These are phyloP conservation scores for Campylomormyrus numenius DNA, from an alignment of 2,113 vertebrate genomes.

Conservation along the genomic window DNA sequence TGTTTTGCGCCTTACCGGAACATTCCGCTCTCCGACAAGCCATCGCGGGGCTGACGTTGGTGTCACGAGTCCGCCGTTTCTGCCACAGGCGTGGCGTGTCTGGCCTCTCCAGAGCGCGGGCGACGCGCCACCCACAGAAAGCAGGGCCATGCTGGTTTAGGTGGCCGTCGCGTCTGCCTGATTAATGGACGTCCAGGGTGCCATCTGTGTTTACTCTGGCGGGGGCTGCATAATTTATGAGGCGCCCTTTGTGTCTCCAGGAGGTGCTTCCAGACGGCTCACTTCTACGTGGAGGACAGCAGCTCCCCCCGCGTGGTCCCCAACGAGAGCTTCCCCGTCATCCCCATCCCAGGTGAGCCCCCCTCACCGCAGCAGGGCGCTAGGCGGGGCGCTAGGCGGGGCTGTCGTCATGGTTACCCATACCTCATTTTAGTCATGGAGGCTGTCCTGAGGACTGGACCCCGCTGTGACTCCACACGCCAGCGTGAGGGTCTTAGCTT, in stretches of 20 bases:
- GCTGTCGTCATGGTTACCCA: background rate
- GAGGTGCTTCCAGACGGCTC: slow-evolving; percentile 92
- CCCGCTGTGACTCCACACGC: background rate
- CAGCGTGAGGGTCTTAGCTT: background rate
- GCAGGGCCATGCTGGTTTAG: background rate
- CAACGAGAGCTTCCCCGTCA: slow-evolving; percentile 79
- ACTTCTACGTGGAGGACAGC: slow-evolving; percentile 93
- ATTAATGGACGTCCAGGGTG: slow-evolving; percentile 18
- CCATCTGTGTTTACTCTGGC: slow-evolving; percentile 32
- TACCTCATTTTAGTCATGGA: background rate
- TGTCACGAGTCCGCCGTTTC: background rate
- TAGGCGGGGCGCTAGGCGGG: slow-evolving; percentile 2
- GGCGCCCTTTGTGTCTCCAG: slow-evolving; percentile 46
- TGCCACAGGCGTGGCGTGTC: background rate
- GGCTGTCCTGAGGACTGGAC: background rate
- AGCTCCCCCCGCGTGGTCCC: slow-evolving; percentile 78
- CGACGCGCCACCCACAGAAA: background rate
- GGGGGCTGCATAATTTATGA: slow-evolving; percentile 11
- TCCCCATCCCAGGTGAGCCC: slow-evolving; percentile 83
- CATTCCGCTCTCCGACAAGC: background rate
- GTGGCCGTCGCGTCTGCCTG: slow-evolving; percentile 16
- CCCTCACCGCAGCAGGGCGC: background rate
- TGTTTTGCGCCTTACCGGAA: background rate
- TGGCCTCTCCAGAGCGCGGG: background rate
- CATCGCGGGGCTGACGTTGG: background rate